These are phyloP conservation scores for Chloroceryle inda DNA, from an alignment of 2,797 vertebrate genomes.

Conservation along the genomic window DNA sequence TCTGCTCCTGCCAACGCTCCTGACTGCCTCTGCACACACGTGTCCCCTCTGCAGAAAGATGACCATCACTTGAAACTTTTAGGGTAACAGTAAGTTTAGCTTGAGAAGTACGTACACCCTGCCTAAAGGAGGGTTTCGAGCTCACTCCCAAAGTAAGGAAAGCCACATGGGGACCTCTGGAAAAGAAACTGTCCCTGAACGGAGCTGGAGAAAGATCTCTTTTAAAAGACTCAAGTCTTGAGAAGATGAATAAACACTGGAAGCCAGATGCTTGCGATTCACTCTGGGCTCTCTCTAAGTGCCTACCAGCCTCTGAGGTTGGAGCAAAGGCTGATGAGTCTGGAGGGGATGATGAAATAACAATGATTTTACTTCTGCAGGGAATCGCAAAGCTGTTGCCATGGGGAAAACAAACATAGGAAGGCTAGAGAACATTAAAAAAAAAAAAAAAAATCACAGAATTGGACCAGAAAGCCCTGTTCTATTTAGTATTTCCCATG, in stretches of 20 bases:
- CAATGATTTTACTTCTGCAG: not conserved
- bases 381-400: not conserved
- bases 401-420: not conserved
- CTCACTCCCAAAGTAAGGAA: not conserved
- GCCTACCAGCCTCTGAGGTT: not conserved
- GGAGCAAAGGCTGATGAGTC: accelerated
- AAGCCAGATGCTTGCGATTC: not conserved
- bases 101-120: not conserved
- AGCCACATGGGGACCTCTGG: not conserved
- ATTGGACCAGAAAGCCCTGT: not conserved
- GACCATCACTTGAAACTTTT: not conserved
- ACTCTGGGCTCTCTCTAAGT: not conserved
- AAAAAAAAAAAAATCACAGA: not conserved
- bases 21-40: not conserved
- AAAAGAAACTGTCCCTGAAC: not conserved
- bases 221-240: not conserved
- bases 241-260: not conserved
- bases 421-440: not conserved
- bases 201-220: not conserved
- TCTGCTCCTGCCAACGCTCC: not conserved
- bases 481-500: not conserved
- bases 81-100: not conserved
- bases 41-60: not conserved
- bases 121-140: not conserved
- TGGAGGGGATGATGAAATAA: not conserved